A percentile compares a stretch with the other conserved stretches of the same genome.
phyloP scores from a whole-genome alignment of 1,140 invertebrate species.

The Adoxophyes honmai region DNA sequence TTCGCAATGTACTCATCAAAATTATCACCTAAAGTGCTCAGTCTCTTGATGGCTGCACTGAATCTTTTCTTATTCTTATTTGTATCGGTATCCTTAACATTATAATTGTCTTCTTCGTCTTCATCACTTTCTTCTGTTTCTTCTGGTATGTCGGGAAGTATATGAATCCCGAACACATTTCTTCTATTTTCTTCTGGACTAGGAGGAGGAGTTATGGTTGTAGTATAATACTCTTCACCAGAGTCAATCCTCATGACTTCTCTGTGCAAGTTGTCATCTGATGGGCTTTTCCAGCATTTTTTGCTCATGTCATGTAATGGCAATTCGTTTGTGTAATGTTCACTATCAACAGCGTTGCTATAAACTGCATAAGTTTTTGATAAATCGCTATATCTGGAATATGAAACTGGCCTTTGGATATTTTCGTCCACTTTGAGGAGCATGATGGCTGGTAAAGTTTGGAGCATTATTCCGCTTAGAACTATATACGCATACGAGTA shows the following conservation, averaged over 20 bases:
- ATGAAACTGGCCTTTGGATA: conserved; percentile 40
- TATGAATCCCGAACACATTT: conserved; percentile 68
- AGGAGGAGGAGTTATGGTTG: conserved; percentile 62
- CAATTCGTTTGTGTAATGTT: conserved; percentile 51
- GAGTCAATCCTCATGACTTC: conserved; percentile 28
- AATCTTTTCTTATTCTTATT: conserved; percentile 54
- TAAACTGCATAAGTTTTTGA: conserved; percentile 59
- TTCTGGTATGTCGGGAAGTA: conserved; percentile 73
- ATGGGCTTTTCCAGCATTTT: conserved; percentile 73
- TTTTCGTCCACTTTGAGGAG: conserved; percentile 53
- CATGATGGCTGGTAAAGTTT: conserved; percentile 61
- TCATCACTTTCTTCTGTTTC: conserved; percentile 64
- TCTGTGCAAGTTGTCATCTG: conserved; percentile 58
- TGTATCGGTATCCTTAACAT: conserved; percentile 19
- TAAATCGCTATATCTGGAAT: conserved; percentile 56
- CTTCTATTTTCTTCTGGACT: conserved; percentile 65
- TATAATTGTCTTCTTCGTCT: conserved; percentile 35
- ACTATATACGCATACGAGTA: conserved; percentile 56
- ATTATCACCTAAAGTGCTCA: conserved; percentile 70
- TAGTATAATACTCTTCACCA: conserved; percentile 36
- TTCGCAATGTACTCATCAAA: conserved; percentile 68
- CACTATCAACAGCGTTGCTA: conserved; percentile 49
- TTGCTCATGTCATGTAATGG: conserved; percentile 62
- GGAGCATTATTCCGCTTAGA: conserved; percentile 56
- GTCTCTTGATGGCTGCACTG: conserved; percentile 65